A percentile compares a stretch with the other conserved stretches of the same genome.
Conservation (phyloP, 2,113 vertebrate species). For the Micromys minutus region DNA sequence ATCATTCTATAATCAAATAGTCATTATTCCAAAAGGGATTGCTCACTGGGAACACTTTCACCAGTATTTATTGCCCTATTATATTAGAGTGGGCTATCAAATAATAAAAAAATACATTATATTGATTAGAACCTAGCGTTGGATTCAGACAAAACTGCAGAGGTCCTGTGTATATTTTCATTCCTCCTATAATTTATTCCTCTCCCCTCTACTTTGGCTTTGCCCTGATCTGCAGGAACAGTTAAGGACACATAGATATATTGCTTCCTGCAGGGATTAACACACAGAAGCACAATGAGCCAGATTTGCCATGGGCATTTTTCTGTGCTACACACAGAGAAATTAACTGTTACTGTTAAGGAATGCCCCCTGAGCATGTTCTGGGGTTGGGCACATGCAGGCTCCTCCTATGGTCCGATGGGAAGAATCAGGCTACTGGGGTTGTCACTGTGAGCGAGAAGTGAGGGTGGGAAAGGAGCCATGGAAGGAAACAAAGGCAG, state of each 20-base stretch:
- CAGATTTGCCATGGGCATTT: too few relatives aligned
- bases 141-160: conserved; percentile 68
- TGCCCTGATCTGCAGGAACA: background rate
- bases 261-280: background rate
- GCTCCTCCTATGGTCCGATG: accelerated
- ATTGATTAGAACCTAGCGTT: conserved; percentile 75
- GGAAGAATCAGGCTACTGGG: background rate
- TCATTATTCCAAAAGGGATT: conserved; percentile 68
- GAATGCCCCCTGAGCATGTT: too few relatives aligned
- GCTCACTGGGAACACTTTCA: conserved; percentile 55
- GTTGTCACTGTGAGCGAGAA: accelerated
- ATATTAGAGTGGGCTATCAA: conserved; percentile 68
- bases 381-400: background rate
- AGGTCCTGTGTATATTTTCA: conserved; percentile 60
- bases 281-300: accelerated
- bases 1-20: conserved; percentile 75
- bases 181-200: background rate
- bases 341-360: background rate
- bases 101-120: conserved; percentile 76
- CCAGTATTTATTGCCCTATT: conserved; percentile 75
- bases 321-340: background rate
- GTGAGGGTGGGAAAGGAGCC: background rate
- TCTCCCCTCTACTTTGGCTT: background rate
- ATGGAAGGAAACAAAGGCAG: background rate
- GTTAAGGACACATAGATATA: background rate